A percentile compares a stretch with the other conserved stretches of the same genome.
Evolutionary conservation across 2,113 vertebrate genomes (phyloP).

Genomic region (Phaetusa simplex): DNA sequence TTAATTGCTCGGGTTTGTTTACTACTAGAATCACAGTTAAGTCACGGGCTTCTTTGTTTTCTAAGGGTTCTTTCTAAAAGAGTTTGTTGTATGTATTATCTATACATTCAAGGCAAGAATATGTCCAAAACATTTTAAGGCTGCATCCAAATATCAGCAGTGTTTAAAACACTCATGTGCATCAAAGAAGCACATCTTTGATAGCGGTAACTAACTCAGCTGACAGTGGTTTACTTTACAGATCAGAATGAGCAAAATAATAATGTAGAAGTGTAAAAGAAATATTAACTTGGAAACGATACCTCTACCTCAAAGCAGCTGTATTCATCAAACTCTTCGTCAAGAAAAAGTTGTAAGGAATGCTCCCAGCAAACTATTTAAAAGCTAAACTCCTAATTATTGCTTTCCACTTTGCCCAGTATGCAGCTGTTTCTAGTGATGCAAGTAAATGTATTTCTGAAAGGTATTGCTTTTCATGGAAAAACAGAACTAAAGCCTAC

Average conservation of each 20-base stretch:
- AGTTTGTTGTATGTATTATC: background rate
- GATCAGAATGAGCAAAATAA: background rate
- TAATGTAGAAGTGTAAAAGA: background rate
- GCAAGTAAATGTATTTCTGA: background rate
- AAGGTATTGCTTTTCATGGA: background rate
- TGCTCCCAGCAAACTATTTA: background rate
- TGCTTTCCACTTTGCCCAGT: background rate
- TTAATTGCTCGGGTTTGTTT: background rate
- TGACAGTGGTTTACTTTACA: background rate
- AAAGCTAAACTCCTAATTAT: background rate
- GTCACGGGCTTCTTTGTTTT: background rate
- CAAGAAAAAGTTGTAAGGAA: background rate
- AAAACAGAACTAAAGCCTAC: background rate
- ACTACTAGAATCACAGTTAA: background rate
- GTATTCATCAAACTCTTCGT: background rate
- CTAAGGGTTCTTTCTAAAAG: background rate
- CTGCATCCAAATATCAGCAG: background rate
- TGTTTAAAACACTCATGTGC: background rate
- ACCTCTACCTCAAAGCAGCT: background rate
- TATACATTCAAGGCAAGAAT: background rate
- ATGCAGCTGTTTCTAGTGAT: background rate
- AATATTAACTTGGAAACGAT: background rate
- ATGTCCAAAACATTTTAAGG: background rate
- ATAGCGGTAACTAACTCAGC: background rate
- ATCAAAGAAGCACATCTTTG: background rate